A percentile compares a stretch with the other conserved stretches of the same genome.
Conservation (phyloP, 2,113 vertebrate species). For the Pipra filicauda region DNA sequence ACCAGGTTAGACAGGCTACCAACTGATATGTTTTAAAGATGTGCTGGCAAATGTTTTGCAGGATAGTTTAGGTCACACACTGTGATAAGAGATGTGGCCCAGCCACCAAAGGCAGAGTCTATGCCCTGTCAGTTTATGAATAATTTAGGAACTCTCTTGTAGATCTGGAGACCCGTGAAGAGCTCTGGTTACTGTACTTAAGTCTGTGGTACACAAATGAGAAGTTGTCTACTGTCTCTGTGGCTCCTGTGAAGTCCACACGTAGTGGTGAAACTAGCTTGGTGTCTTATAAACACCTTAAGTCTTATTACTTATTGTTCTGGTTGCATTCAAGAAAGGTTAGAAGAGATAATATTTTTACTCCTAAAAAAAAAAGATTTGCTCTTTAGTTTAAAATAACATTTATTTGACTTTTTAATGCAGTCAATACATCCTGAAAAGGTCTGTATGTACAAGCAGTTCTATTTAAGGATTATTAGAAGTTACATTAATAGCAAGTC, state of each 20-base stretch:
- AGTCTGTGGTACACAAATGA: not conserved
- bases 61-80: not conserved
- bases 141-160: not conserved
- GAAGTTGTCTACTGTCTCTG: not conserved
- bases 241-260: not conserved
- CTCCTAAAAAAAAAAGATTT: not conserved
- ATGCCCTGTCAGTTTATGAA: not conserved
- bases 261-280: not conserved
- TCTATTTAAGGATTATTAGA: conserved; percentile 23
- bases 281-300: not conserved
- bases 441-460: not conserved
- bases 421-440: not conserved
- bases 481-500: conserved; percentile 26
- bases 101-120: not conserved
- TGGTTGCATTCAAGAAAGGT: not conserved
- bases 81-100: not conserved
- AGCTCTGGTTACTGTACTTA: not conserved
- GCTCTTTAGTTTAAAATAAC: not conserved
- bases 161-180: not conserved
- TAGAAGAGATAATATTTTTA: not conserved
- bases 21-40: not conserved
- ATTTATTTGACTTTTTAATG: conserved; percentile 38
- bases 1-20: not conserved
- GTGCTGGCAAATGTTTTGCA: not conserved
- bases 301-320: not conserved